phyloP scores from a whole-genome alignment of 2,113 vertebrate species.

The Cyphomyrus discorhynchus region DNA sequence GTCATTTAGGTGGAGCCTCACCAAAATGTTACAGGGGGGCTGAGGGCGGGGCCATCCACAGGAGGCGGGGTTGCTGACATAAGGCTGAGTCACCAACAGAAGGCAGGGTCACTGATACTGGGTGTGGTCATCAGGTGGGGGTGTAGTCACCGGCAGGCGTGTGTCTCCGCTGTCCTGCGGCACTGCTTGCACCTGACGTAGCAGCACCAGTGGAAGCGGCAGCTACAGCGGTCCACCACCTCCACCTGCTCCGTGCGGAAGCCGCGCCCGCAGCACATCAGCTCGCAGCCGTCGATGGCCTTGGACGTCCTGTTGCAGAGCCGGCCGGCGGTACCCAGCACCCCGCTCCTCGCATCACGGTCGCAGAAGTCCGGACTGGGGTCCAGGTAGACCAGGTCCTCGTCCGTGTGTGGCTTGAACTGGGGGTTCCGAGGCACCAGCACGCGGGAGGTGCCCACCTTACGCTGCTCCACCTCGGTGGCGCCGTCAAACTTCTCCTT shows the following conservation, averaged over 20 bases:
- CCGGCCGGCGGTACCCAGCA: conserved; percentile 87
- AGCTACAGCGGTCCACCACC: conserved; percentile 93
- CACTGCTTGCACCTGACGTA: conserved; percentile 98
- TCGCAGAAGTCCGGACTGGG: conserved; percentile 98
- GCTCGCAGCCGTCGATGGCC: conserved; percentile 94
- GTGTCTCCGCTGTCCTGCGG: conserved; percentile 87
- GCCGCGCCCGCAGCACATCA: conserved; percentile 93
- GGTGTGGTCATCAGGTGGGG: not conserved
- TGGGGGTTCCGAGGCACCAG: conserved; percentile 91
- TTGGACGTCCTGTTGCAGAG: conserved; percentile 97
- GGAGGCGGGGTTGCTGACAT: not conserved
- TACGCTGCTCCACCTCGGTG: conserved; percentile 90
- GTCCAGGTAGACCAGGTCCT: conserved; percentile 94
- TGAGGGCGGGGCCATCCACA: not conserved
- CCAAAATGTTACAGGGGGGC: not conserved
- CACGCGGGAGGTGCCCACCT: conserved; percentile 78
- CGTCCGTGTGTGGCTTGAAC: conserved; percentile 95
- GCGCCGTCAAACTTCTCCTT: conserved; percentile 97
- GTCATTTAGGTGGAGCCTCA: not conserved
- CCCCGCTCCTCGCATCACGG: conserved; percentile 81
- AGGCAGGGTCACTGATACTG: not conserved
- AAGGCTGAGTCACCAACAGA: not conserved
- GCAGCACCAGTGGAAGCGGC: conserved; percentile 99
- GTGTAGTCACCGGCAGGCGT: conserved; percentile 87
- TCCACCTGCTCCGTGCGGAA: conserved; percentile 94